Conservation (phyloP, 1,140 invertebrate species). For the Ceratina australensis region DNA sequence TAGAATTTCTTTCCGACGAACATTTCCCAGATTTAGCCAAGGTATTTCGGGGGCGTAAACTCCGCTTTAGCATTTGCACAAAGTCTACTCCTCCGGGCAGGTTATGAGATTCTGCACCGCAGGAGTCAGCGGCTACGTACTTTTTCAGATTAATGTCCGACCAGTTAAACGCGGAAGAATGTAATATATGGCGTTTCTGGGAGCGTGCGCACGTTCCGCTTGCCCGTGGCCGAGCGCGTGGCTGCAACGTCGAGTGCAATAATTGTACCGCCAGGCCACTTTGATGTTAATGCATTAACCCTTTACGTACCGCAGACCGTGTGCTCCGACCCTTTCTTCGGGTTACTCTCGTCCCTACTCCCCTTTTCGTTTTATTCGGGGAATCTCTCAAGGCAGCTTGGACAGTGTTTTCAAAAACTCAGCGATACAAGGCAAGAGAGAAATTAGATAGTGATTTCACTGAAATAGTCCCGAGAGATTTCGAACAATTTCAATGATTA, state of each 20-base stretch:
- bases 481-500: too few species aligned
- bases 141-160: constrained; percentile 69
- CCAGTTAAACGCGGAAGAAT: constrained; percentile 68
- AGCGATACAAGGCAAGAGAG: too few species aligned
- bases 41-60: constrained; percentile 42
- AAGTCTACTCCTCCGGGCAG: constrained; percentile 28
- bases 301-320: constrained; percentile 44
- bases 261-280: constrained; percentile 71
- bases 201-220: constrained; percentile 6
- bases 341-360: constrained; percentile 8
- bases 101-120: constrained; percentile 59
- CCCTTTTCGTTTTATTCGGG: constrained; percentile 5
- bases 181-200: constrained; percentile 62
- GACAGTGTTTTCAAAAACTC: neutral
- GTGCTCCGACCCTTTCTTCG: constrained; percentile 17
- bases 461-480: too few species aligned
- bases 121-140: constrained; percentile 49
- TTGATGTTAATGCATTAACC: constrained; percentile 75
- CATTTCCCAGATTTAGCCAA: too few species aligned
- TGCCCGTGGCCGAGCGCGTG: constrained; percentile 3
- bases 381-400: constrained; percentile 14
- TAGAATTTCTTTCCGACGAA: too few species aligned
- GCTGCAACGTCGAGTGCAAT: constrained; percentile 67
- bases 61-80: constrained; percentile 55
- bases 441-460: too few species aligned